A percentile compares a stretch with the other conserved stretches of the same genome.
Conservation (phyloP, 2,888 invertebrate genomes). For the Acrobasis suavella region DNA sequence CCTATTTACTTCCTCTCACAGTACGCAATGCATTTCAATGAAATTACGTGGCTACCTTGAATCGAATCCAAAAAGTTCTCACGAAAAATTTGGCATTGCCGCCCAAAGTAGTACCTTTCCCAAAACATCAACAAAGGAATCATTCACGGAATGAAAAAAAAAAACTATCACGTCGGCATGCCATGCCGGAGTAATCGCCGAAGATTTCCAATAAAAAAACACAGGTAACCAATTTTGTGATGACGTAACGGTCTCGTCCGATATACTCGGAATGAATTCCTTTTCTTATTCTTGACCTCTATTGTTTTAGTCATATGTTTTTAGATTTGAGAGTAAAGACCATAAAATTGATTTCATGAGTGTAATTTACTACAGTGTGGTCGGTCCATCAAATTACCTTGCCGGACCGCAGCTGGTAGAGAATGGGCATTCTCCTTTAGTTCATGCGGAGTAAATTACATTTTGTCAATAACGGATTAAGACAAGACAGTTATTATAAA, state of each 20-base stretch:
- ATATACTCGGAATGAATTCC: conserved; percentile 5
- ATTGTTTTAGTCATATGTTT: conserved; percentile 16
- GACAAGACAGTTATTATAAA: too few relatives aligned
- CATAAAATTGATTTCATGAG: conserved; percentile 10
- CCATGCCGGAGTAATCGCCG: conserved; percentile 33
- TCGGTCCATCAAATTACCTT: conserved; percentile 3
- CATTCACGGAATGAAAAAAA: conserved; percentile 31
- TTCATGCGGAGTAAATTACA: background rate
- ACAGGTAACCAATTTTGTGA: conserved; percentile 34
- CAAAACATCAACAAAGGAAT: conserved; percentile 34
- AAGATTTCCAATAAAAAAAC: conserved; percentile 31
- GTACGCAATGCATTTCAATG: conserved; percentile 2
- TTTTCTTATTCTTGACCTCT: conserved; percentile 16
- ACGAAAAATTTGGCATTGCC: conserved; percentile 29
- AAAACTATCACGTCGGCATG: conserved; percentile 23
- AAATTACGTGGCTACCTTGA: conserved; percentile 5
- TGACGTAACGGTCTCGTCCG: conserved; percentile 31
- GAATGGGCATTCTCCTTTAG: background rate
- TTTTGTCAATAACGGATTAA: too few relatives aligned
- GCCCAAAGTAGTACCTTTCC: conserved; percentile 30
- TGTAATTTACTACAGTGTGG: conserved; percentile 10
- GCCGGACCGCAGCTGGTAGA: background rate
- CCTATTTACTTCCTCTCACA: background rate
- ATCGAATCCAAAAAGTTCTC: conserved; percentile 25
- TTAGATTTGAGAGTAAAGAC: conserved; percentile 3